Percentiles rank a stretch among this genome's conserved stretches.
phyloP scores from a whole-genome alignment of 2,797 vertebrate genomes.

The Malurus splendens region DNA sequence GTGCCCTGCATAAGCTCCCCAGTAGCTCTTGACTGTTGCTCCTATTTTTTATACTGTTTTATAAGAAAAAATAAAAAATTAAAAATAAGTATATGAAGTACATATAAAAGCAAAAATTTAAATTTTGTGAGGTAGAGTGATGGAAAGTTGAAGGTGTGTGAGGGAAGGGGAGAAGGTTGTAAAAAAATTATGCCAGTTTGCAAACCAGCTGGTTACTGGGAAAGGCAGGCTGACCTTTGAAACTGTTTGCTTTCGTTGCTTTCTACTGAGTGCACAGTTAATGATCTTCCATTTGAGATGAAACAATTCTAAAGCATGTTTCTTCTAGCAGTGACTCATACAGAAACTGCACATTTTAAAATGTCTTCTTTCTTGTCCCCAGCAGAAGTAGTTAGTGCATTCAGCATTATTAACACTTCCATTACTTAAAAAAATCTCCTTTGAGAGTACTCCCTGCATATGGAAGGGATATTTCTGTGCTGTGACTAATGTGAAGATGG shows the following conservation, averaged over 20 bases:
- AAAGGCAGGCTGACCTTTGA: constrained; percentile 55
- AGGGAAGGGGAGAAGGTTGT: neutral
- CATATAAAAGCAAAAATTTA: constrained; percentile 53
- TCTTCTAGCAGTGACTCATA: neutral
- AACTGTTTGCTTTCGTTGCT: neutral
- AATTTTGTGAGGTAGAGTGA: constrained; percentile 53
- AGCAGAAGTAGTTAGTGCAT: neutral
- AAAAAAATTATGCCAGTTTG: constrained; percentile 63
- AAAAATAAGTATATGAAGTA: constrained; percentile 38
- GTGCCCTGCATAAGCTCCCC: neutral
- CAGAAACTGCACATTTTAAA: neutral
- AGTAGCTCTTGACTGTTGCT: constrained; percentile 26
- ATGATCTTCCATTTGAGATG: constrained; percentile 26
- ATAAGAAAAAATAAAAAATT: neutral
- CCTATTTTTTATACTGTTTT: constrained; percentile 76
- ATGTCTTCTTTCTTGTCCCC: neutral
- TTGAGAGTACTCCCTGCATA: neutral
- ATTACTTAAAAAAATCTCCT: neutral
- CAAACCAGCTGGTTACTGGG: constrained; percentile 84
- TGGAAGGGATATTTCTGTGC: constrained; percentile 40
- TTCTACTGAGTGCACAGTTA: constrained; percentile 20
- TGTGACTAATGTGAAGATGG: neutral
- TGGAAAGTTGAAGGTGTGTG: constrained; percentile 16
- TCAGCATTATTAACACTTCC: neutral
- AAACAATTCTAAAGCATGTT: neutral